Percentiles rank a stretch among this genome's conserved stretches.
Conservation (phyloP, 1,140 invertebrate genomes). For the honey bee (Apis mellifera) region Amel_HAv3.1 CM009945.2:4439501-4440000, state of each 20-base stretch:
- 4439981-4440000: conserved; percentile 59
- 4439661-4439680: too few relatives aligned
- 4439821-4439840: background rate
- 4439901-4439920: conserved; percentile 61
- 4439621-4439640: too few relatives aligned
- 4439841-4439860: background rate
- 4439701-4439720: too few relatives aligned
- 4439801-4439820: too few relatives aligned
- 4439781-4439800: background rate
- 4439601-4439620: too few relatives aligned
- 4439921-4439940: conserved; percentile 79
- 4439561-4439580: background rate
- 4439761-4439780: too few relatives aligned
- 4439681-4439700: too few relatives aligned
- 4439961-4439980: conserved; percentile 67
- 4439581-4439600: background rate
- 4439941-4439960: conserved; percentile 72
- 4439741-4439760: too few relatives aligned
- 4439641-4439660: too few relatives aligned
- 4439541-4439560: conserved; percentile 14
- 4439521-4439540: background rate
- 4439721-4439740: too few relatives aligned
- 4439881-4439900: background rate
- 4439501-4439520: conserved; percentile 17
- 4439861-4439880: background rate